Base-by-base conservation (phyloP, 2,888 invertebrate genomes). In the Chrysomela aeneicollis region DNA sequence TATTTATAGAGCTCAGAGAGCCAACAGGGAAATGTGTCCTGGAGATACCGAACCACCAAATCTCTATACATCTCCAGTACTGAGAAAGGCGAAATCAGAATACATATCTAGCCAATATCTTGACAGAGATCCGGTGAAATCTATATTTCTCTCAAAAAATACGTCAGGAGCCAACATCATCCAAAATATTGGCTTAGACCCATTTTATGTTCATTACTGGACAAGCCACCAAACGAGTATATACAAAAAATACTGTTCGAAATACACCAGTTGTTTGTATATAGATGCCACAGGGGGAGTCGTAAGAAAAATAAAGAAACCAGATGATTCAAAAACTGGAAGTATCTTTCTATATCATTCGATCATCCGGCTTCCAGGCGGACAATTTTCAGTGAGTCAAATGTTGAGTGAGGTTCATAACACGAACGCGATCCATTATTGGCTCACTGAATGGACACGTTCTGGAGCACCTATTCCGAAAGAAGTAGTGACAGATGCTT, bases 381-480 rank as follows among this genome's bases (percentile, higher is more conserved):
- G 10, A 35, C 10, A 35, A 35, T 35, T 35, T 35, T 35, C 32
- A 35, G 32, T 35, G 32, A 8, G 32, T 9, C 32, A 35, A 9
- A 35, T 35, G 32, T 35, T 35, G 32, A 9, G 32, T 35, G 32
- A 35, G 32, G 32, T 35, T 35, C 32, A 35, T 10, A 35, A 35
- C 32, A 35, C 10, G 32, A 35, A 35, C 10, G 32, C 32, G 10
- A 35, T 35, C 32, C 4, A 35, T 10, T 35, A 35, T 35, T 35
- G 32, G 58, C 19, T 58, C 6, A 47, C 32, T 26, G 15, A 59
- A 42, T 59, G 50, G 59, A 30, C 50, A 22, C 49, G 50, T 32
- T 59, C 59, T 15, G 59, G 59, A 12, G 50, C 50, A 42, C 49
- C 59, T 42, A 15, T n/a, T 6, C 50, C 59, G 30, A 42, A 49